Evolutionary conservation across 2,888 invertebrate species (phyloP).

Genomic region (Tethea ocularis): DNA sequence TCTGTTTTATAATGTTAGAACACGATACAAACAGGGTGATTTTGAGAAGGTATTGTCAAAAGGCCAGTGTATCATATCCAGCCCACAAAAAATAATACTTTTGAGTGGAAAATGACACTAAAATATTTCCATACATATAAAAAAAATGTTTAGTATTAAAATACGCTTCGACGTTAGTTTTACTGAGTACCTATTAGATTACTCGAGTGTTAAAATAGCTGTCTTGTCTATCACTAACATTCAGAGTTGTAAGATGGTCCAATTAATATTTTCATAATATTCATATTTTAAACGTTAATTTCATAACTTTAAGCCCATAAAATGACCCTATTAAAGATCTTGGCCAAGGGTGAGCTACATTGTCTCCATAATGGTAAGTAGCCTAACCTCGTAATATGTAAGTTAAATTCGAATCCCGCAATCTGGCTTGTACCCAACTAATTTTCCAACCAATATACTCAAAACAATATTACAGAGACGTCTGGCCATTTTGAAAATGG

Average conservation of each 20-base stretch:
- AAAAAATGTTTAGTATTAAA: no score
- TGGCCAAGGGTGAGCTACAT: constrained; percentile 6
- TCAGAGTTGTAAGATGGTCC: background rate
- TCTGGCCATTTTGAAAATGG: background rate
- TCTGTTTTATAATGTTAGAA: background rate
- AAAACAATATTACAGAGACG: constrained; percentile 3
- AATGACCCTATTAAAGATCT: constrained; percentile 7
- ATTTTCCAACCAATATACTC: constrained; percentile 10
- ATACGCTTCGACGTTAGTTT: no score
- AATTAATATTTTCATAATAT: background rate
- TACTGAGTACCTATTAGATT: no score
- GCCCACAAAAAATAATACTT: no score
- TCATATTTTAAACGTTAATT: background rate
- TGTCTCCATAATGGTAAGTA: constrained; percentile 9
- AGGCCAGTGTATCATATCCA: no score
- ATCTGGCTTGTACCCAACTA: constrained; percentile 12
- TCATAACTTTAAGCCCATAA: constrained; percentile 2
- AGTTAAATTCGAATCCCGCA: constrained; percentile 10
- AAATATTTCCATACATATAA: no score
- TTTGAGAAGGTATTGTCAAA: no score
- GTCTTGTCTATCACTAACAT: no score
- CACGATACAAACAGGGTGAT: no score
- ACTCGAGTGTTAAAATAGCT: no score
- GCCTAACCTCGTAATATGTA: constrained; percentile 9
- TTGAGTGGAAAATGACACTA: no score